Percentiles rank a stretch among this genome's conserved stretches.
Conservation (phyloP, 2,888 invertebrate species). For the Dysmachus trigonus region DNA sequence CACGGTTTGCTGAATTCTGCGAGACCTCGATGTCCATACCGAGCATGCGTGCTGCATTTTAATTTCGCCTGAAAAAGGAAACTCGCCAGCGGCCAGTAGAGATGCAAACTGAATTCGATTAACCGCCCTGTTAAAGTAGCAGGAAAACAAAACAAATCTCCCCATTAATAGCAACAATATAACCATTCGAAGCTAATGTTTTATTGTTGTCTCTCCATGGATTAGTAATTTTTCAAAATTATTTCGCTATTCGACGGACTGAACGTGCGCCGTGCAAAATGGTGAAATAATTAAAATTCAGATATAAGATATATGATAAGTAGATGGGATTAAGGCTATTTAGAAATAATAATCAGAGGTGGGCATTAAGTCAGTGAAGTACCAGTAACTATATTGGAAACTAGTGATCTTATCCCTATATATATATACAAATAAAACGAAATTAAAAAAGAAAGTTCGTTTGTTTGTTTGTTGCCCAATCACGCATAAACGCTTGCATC, state of each 20-base stretch:
- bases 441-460: too few species aligned
- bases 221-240: not conserved
- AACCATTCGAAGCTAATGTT: not conserved
- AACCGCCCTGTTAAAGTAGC: not conserved
- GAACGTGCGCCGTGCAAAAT: too few species aligned
- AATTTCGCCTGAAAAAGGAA: not conserved
- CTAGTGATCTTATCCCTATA: too few species aligned
- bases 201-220: not conserved
- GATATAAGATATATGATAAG: too few species aligned
- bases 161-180: not conserved
- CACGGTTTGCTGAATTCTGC: not conserved
- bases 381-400: too few species aligned
- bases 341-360: too few species aligned
- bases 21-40: not conserved
- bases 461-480: too few species aligned
- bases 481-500: too few species aligned
- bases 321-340: too few species aligned
- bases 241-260: not conserved
- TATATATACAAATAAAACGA: too few species aligned
- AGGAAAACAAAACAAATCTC: not conserved
- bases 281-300: too few species aligned
- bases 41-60: not conserved
- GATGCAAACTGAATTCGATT: not conserved
- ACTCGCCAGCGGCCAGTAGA: not conserved
- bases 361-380: too few species aligned